phyloP scores from a whole-genome alignment of 2,797 vertebrate species.

The Pseudotriccus pelzelni region DNA sequence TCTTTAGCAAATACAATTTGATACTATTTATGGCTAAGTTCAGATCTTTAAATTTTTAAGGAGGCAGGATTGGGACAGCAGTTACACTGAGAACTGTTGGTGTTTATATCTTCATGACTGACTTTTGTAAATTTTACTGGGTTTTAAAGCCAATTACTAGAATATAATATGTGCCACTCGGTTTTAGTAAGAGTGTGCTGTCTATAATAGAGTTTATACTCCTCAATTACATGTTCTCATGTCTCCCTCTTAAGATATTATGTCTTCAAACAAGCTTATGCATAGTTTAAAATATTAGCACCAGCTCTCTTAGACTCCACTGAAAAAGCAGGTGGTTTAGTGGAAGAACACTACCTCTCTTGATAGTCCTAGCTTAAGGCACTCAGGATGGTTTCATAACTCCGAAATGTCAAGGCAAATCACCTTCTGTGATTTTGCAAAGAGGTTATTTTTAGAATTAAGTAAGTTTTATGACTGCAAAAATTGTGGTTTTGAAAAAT shows the following conservation, averaged over 20 bases:
- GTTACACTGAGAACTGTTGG: not conserved
- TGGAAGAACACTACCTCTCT: not conserved
- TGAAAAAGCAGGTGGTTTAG: not conserved
- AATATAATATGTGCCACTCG: not conserved
- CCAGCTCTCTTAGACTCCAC: not conserved
- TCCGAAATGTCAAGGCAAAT: conserved; percentile 68
- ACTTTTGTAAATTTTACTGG: not conserved
- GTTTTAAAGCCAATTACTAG: not conserved
- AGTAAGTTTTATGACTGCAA: conserved; percentile 38
- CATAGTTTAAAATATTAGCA: not conserved
- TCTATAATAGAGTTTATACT: not conserved
- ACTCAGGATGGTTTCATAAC: conserved; percentile 69
- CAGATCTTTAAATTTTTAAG: not conserved
- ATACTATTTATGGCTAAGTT: not conserved
- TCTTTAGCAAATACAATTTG: not conserved
- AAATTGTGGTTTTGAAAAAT: conserved; percentile 57
- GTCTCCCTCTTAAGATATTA: not conserved
- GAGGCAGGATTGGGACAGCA: not conserved
- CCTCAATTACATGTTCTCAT: not conserved
- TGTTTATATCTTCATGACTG: not conserved
- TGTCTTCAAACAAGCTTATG: not conserved
- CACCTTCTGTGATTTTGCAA: conserved; percentile 68
- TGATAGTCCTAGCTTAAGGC: conserved; percentile 31
- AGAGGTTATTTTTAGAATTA: conserved; percentile 59
- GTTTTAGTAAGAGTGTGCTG: not conserved